Percentiles rank a stretch among this genome's conserved stretches.
These are phyloP conservation scores for Caenorhabditis imperialis DNA, from an alignment of 2,888 invertebrate genomes.

Conservation along the genomic window DNA sequence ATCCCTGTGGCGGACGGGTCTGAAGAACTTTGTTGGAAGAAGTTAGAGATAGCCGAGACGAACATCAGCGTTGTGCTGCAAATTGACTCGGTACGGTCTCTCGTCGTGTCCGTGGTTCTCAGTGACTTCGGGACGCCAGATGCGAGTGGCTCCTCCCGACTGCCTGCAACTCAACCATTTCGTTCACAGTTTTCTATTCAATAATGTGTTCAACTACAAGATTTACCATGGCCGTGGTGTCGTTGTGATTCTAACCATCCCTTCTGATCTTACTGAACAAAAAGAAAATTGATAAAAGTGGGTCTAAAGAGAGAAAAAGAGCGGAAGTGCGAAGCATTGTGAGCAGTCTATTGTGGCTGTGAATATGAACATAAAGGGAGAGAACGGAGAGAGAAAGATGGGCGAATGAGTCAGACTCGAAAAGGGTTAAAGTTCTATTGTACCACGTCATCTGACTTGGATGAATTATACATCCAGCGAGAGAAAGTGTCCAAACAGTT, in stretches of 20 bases:
- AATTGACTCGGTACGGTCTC: slow-evolving; percentile 55
- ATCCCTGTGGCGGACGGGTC: slow-evolving; percentile 63
- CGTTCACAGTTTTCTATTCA: no score
- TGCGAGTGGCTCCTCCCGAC: slow-evolving; percentile 51
- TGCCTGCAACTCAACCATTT: no score
- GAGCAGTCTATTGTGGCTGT: slow-evolving; percentile 1
- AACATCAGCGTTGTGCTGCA: slow-evolving; percentile 61
- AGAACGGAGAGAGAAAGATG: slow-evolving; percentile 2
- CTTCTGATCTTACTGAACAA: background rate
- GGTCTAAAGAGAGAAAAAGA: slow-evolving; percentile 2
- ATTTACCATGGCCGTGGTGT: slow-evolving; percentile 66
- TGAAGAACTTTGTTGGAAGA: slow-evolving; percentile 24
- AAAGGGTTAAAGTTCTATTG: no score
- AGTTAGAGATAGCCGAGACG: slow-evolving; percentile 4
- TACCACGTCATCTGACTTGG: background rate
- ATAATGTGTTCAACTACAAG: no score
- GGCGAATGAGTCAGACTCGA: no score
- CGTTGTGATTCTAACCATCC: slow-evolving; percentile 63
- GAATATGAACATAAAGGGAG: slow-evolving; percentile 3
- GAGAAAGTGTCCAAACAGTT: slow-evolving; percentile 1
- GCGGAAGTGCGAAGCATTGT: background rate
- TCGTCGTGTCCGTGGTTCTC: slow-evolving; percentile 57
- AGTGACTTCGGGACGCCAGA: slow-evolving; percentile 69
- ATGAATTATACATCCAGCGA: slow-evolving; percentile 3
- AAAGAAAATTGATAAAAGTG: background rate